phyloP scores from a whole-genome alignment of 2,888 invertebrate species.

The Escarpia spicata region DNA sequence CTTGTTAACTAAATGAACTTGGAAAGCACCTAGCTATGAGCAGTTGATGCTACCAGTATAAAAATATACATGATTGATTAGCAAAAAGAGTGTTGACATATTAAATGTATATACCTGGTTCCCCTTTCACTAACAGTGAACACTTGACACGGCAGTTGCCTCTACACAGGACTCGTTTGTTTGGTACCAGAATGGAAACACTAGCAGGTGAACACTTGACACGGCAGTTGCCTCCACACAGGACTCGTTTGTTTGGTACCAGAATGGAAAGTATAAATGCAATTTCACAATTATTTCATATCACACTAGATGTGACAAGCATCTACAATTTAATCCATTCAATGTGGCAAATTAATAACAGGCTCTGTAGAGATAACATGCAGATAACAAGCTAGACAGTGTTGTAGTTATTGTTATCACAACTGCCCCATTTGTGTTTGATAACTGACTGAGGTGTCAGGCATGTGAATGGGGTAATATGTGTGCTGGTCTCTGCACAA shows the following conservation, averaged over 20 bases:
- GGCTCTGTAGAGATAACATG: neutral
- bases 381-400: neutral
- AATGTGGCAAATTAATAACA: neutral
- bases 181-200: neutral
- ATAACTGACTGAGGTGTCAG: neutral
- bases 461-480: neutral
- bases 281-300: neutral
- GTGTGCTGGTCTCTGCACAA: neutral
- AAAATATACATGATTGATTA: too few species aligned
- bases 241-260: neutral
- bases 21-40: too few species aligned
- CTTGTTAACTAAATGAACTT: too few species aligned
- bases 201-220: neutral
- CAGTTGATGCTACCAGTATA: too few species aligned
- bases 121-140: neutral
- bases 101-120: neutral
- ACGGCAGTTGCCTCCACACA: neutral
- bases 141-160: neutral
- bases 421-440: neutral
- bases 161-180: neutral
- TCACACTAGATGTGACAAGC: neutral
- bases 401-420: neutral
- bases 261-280: neutral
- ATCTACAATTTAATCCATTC: neutral
- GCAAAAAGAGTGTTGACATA: neutral